These are phyloP conservation scores for Hyles euphorbiae DNA, from an alignment of 1,140 invertebrate genomes.

Conservation along the genomic window DNA sequence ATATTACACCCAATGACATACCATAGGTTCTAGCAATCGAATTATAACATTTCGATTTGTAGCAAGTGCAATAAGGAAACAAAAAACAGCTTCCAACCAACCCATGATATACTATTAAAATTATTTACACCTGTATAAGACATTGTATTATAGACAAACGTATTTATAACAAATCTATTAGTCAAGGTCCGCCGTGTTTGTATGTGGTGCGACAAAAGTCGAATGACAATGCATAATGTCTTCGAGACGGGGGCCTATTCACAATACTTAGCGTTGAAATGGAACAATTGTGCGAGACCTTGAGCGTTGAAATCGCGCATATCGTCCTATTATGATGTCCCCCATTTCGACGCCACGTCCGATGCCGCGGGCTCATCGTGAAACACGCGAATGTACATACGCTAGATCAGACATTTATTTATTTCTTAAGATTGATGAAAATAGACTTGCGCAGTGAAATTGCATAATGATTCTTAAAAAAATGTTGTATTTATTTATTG, in stretches of 20 bases:
- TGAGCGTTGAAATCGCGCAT: conserved; percentile 21
- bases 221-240: neutral
- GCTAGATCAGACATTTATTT: conserved; percentile 5
- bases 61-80: too few species aligned
- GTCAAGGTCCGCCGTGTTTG: neutral
- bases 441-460: too few species aligned
- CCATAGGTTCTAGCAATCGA: too few species aligned
- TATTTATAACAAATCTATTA: neutral
- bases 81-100: too few species aligned
- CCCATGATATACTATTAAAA: neutral
- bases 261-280: conserved; percentile 14
- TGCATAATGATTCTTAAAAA: too few species aligned
- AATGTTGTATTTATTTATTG: too few species aligned
- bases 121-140: neutral
- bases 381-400: conserved; percentile 4
- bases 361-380: conserved; percentile 9
- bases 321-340: conserved; percentile 24
- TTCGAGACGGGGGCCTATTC: conserved; percentile 3
- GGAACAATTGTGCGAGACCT: conserved; percentile 21
- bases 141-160: too few species aligned
- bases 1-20: too few species aligned
- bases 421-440: neutral
- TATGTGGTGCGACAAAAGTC: neutral
- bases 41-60: too few species aligned
- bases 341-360: conserved; percentile 15